Percentiles rank a stretch among this genome's conserved stretches.
These are phyloP conservation scores for Meriones psammophilus DNA, from an alignment of 2,797 vertebrate genomes.

Conservation along the genomic window DNA sequence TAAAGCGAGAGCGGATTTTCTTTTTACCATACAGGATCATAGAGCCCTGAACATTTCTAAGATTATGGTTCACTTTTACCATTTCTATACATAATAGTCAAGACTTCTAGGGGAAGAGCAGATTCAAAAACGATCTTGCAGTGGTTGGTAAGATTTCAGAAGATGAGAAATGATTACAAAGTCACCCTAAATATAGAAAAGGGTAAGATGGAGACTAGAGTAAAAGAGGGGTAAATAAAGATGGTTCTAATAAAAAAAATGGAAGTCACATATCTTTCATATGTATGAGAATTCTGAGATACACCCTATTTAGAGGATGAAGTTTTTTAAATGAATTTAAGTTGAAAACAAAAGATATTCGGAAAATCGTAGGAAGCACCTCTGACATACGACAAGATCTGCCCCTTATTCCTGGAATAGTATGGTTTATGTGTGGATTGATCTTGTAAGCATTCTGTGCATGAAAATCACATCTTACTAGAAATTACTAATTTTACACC, in stretches of 20 bases:
- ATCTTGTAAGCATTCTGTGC: not conserved
- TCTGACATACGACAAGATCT: not conserved
- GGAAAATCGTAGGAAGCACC: not conserved
- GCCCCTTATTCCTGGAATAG: not conserved
- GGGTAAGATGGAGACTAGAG: not conserved
- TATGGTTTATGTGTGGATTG: not conserved
- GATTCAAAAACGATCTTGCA: not conserved
- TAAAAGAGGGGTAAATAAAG: not conserved
- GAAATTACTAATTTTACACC: not conserved
- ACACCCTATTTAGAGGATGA: not conserved
- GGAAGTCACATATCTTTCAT: not conserved
- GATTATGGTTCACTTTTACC: not conserved
- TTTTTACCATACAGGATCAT: not conserved
- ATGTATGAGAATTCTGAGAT: not conserved
- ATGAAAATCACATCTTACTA: not conserved
- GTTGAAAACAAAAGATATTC: not conserved
- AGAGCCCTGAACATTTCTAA: not conserved
- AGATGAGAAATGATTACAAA: not conserved
- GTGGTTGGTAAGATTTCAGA: not conserved
- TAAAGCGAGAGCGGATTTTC: not conserved
- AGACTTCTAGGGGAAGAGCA: not conserved
- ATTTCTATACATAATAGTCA: not conserved
- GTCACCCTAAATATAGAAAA: slow-evolving; percentile 2
- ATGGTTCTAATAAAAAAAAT: not conserved
- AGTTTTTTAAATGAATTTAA: slow-evolving; percentile 35